A percentile compares a stretch with the other conserved stretches of the same genome.
Conservation (phyloP, 2,113 vertebrate species). For the Chiloscyllium plagiosum region DNA sequence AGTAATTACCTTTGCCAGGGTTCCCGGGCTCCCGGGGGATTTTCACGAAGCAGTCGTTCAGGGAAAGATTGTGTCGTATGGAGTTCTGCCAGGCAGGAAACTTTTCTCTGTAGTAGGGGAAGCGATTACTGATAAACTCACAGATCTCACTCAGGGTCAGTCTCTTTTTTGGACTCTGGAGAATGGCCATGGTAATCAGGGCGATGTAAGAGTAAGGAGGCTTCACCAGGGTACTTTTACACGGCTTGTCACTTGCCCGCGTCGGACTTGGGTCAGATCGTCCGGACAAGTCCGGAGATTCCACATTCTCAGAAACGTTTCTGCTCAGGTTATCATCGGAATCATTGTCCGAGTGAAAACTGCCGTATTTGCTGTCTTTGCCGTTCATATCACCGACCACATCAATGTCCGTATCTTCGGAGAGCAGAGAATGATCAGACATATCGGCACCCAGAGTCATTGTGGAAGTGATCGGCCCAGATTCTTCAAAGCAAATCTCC, state of each 20-base stretch:
- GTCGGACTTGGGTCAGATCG: constrained; percentile 56
- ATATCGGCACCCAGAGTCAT: constrained; percentile 77
- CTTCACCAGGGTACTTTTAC: constrained; percentile 72
- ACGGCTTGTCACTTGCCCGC: constrained; percentile 61
- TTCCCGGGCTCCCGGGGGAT: constrained; percentile 83
- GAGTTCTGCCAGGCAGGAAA: constrained; percentile 93
- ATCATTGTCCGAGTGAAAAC: constrained; percentile 66
- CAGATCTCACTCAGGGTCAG: constrained; percentile 94
- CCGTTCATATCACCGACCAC: constrained; percentile 78
- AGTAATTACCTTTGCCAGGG: constrained; percentile 89
- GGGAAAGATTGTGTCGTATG: constrained; percentile 84
- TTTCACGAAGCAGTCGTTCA: constrained; percentile 91
- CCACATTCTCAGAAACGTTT: constrained; percentile 54
- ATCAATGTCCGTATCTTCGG: constrained; percentile 87
- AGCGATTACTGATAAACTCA: constrained; percentile 91
- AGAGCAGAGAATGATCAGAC: constrained; percentile 73
- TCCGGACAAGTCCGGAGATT: constrained; percentile 58
- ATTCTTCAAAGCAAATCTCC: constrained; percentile 25
- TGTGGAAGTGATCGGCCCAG: constrained; percentile 49
- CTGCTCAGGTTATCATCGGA: constrained; percentile 67
- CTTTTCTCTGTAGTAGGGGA: constrained; percentile 91
- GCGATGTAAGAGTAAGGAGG: constrained; percentile 93
- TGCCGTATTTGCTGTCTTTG: constrained; percentile 64
- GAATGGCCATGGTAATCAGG: constrained; percentile 92
- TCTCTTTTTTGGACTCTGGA: constrained; percentile 90